These are phyloP conservation scores for Hybognathus amarus DNA, from an alignment of 2,797 vertebrate species.

Conservation along the genomic window DNA sequence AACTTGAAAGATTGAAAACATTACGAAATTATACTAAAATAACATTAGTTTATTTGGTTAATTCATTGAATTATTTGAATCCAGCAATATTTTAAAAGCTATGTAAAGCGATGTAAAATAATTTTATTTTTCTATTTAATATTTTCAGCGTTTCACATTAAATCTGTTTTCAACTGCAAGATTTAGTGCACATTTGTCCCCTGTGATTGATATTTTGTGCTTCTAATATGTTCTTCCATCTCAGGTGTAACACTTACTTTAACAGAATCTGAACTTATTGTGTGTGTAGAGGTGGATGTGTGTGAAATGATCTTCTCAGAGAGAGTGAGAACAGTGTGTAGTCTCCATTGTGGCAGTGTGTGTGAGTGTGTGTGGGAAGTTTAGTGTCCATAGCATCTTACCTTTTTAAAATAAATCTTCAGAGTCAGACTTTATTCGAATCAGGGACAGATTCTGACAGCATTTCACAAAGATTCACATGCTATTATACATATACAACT, in stretches of 20 bases:
- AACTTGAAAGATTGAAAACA: too few species aligned
- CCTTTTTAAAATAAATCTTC: too few species aligned
- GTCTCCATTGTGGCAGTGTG: conserved; percentile 33
- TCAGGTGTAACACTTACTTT: conserved; percentile 20
- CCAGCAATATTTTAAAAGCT: too few species aligned
- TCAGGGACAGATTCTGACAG: background rate
- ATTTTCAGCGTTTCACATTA: background rate
- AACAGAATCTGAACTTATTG: conserved; percentile 10
- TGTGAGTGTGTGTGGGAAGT: conserved; percentile 8
- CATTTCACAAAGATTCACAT: background rate
- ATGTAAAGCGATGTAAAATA: too few species aligned
- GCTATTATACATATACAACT: background rate
- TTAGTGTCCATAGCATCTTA: background rate
- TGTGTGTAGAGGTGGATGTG: background rate
- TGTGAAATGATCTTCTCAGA: background rate
- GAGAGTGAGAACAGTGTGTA: conserved; percentile 14
- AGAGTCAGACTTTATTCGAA: background rate
- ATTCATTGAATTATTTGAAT: too few species aligned
- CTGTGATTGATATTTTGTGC: too few species aligned
- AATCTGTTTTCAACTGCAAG: background rate
- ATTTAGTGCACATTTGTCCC: background rate
- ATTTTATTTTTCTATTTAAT: too few species aligned
- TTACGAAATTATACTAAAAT: too few species aligned
- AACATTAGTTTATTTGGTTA: background rate
- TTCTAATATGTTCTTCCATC: background rate